Evolutionary conservation across 2,888 invertebrate species (phyloP), one percentile per base, ranked within the genome.

Genomic region (Branchipolynoe longqiensis): DNA sequence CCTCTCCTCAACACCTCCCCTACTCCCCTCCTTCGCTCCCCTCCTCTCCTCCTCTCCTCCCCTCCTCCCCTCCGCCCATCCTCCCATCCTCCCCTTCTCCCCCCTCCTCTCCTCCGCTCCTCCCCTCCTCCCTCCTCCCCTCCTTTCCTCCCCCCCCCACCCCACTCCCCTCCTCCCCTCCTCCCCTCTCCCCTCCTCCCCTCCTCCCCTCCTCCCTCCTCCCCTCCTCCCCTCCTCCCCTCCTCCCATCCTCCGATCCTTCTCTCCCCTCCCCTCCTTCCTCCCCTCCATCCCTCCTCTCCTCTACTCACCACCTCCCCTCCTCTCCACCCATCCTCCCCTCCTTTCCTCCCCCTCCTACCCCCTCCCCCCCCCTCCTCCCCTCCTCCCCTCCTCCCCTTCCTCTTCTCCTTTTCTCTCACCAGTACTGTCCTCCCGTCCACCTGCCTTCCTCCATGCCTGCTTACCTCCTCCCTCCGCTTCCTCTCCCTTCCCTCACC

Each of bases 261-360:
- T 62, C 8, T 25, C 62, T 62, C 8, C 62, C 62, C n/a, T 62
- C 62, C 62, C n/a, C 56, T 12, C 48, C 59, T 48, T 56, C 73
- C 62, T 33, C 36, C 62, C 84, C 74, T 56, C 81, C 59, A 48
- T 33, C 83, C 40, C 82, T 4, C 58, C 38, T 73, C 33, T 73
- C 40, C 38, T 58, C n/a, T n/a, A n/a, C n/a, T n/a, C n/a, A n/a
- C n/a, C n/a, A n/a, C n/a, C n/a, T n/a, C n/a, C n/a, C n/a, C n/a
- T n/a, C n/a, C n/a, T n/a, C n/a, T n/a, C n/a, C n/a, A n/a, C n/a
- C n/a, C n/a, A n/a, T n/a, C n/a, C n/a, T n/a, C n/a, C n/a, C n/a
- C n/a, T n/a, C n/a, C n/a, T n/a, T n/a, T n/a, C n/a, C n/a, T n/a
- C n/a, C n/a, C n/a, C n/a, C n/a, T n/a, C n/a, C n/a, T n/a, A n/a